Evolutionary conservation across 2,113 vertebrate genomes (phyloP).

Genomic region (Halichoeres trimaculatus): DNA sequence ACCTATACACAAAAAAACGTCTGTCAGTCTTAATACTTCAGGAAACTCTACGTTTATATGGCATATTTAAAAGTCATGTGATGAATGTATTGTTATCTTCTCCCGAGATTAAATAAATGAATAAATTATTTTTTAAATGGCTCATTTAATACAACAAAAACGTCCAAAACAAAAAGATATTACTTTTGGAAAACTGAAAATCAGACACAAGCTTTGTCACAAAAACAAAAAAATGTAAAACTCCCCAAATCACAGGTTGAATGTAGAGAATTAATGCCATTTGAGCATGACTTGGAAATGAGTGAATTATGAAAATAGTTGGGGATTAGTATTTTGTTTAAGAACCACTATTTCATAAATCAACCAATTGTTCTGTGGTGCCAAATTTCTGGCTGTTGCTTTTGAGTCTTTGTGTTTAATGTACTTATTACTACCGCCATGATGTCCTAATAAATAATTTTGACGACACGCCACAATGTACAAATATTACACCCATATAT

Average conservation of each 20-base stretch:
- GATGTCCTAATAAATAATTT: background rate
- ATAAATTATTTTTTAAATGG: too few relatives aligned
- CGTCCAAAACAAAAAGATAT: too few relatives aligned
- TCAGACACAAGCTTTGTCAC: background rate
- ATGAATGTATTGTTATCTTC: too few relatives aligned
- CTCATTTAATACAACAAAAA: background rate
- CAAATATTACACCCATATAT: background rate
- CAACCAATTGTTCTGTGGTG: background rate
- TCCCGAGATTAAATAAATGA: too few relatives aligned
- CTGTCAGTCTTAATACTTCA: background rate
- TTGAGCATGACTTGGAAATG: background rate
- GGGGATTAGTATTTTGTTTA: background rate
- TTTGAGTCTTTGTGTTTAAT: background rate
- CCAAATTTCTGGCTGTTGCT: too few relatives aligned
- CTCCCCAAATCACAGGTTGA: background rate
- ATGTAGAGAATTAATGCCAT: background rate
- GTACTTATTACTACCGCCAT: background rate
- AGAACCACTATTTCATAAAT: background rate
- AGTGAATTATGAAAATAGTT: background rate
- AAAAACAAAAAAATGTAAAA: too few relatives aligned
- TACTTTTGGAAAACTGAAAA: too few relatives aligned
- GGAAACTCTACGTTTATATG: too few relatives aligned
- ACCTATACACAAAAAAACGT: conserved; percentile 78
- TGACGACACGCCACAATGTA: too few relatives aligned
- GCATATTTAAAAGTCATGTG: too few relatives aligned